Evolutionary conservation across 2,888 invertebrate genomes (phyloP).

Genomic region (Criorhina ranunculi): DNA sequence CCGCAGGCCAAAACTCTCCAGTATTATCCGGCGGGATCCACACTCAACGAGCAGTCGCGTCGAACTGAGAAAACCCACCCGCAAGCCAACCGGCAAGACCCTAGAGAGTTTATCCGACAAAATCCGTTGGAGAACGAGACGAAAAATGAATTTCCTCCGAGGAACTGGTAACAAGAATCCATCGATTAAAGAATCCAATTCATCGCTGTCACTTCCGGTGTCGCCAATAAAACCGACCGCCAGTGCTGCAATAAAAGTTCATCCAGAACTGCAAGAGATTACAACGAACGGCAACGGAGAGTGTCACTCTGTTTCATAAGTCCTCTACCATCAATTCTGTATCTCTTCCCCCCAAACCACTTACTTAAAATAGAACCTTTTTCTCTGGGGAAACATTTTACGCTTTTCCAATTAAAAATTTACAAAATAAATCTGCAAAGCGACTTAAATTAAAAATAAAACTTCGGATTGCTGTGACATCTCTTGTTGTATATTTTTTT

Average conservation of each 20-base stretch:
- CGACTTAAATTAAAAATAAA: constrained; percentile 19
- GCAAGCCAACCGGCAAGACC: constrained; percentile 66
- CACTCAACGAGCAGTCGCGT: constrained; percentile 67
- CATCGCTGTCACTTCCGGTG: constrained; percentile 57
- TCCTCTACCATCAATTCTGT: no score
- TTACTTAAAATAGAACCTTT: constrained; percentile 22
- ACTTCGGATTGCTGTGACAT: constrained; percentile 46
- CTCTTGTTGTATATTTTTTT: constrained; percentile 18
- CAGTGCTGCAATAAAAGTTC: constrained; percentile 44
- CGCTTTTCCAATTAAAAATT: constrained; percentile 59
- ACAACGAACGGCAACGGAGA: constrained; percentile 71
- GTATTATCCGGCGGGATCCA: constrained; percentile 78
- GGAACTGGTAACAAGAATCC: constrained; percentile 63
- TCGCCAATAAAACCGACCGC: constrained; percentile 61
- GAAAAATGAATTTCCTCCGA: constrained; percentile 73
- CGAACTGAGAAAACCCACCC: constrained; percentile 64
- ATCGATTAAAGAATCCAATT: constrained; percentile 66
- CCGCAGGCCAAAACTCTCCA: constrained; percentile 80
- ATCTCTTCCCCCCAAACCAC: background rate
- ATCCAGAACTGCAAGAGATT: constrained; percentile 63
- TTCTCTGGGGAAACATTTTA: constrained; percentile 65
- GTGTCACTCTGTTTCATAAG: constrained; percentile 66
- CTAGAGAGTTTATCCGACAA: constrained; percentile 73
- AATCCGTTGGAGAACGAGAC: constrained; percentile 71
- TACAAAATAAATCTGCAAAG: constrained; percentile 22